phyloP scores from a whole-genome alignment of 2,888 invertebrate species.

The Stenurella melanura region DNA sequence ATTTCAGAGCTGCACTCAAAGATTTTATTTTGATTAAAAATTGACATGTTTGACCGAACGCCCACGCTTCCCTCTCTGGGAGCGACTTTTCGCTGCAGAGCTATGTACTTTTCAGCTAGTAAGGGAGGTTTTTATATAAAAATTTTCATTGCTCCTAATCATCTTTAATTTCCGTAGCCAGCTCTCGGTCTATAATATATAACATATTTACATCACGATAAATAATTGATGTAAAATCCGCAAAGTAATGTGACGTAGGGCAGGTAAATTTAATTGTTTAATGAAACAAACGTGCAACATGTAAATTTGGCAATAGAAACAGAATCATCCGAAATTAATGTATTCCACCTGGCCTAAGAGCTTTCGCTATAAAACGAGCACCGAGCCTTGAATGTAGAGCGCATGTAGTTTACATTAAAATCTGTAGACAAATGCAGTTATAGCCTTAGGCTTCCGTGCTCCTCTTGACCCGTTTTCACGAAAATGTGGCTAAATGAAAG shows the following conservation, averaged over 20 bases:
- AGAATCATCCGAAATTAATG: conserved; percentile 14
- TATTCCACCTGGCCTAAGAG: conserved; percentile 31
- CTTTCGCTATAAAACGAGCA: conserved; percentile 15
- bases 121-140: too few relatives aligned
- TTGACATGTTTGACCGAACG: too few relatives aligned
- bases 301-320: conserved; percentile 13
- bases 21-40: too few relatives aligned
- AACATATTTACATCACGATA: too few relatives aligned
- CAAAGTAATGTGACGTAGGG: background rate
- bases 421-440: conserved; percentile 49
- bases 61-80: too few relatives aligned
- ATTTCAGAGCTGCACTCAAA: too few relatives aligned
- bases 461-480: conserved; percentile 52
- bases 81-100: too few relatives aligned
- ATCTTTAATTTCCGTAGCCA: too few relatives aligned
- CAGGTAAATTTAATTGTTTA: background rate
- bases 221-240: background rate
- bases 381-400: conserved; percentile 10
- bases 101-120: too few relatives aligned
- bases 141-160: too few relatives aligned
- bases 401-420: conserved; percentile 38
- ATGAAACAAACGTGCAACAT: conserved; percentile 10
- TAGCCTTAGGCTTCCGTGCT: conserved; percentile 47
- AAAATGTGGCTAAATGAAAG: conserved; percentile 60
- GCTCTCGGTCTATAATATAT: too few relatives aligned